phyloP scores from a whole-genome alignment of 64 coral and sea anemone genomes.

The Montipora foliosa region DNA sequence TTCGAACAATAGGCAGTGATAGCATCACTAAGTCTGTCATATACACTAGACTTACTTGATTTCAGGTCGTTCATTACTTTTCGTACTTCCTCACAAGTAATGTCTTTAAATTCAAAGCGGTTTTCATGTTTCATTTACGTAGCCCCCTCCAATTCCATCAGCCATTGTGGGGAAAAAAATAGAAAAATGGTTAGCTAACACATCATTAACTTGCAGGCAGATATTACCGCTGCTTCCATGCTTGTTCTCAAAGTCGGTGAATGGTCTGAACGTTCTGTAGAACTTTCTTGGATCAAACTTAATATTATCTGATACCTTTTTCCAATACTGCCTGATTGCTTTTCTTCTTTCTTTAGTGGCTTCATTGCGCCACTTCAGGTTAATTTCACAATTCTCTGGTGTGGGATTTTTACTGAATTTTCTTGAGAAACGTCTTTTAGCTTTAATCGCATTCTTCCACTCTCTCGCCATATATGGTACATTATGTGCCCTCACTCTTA shows the following conservation, averaged over 20 bases:
- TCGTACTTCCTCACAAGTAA: neutral
- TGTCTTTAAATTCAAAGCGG: neutral
- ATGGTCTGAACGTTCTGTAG: neutral
- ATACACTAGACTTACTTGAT: constrained; percentile 11
- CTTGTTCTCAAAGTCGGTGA: neutral
- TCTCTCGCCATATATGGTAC: no score
- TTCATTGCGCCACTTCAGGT: neutral
- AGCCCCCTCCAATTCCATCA: constrained; percentile 19
- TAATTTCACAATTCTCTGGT: neutral
- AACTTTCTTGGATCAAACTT: constrained; percentile 9
- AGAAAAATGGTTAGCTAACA: neutral
- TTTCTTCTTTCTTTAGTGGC: neutral
- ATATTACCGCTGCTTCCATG: neutral
- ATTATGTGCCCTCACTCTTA: neutral
- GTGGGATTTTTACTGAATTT: neutral
- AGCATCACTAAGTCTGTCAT: constrained; percentile 2
- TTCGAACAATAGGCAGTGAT: constrained; percentile 37
- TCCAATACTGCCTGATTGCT: neutral
- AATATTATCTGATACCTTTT: neutral
- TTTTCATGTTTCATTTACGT: neutral
- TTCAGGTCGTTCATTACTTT: neutral
- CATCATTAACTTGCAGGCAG: constrained; percentile 20
- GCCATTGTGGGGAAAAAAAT: neutral
- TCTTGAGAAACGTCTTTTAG: no score
- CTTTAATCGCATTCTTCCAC: no score